Evolutionary conservation across 2,797 vertebrate genomes (phyloP).

Genomic region (Hydrolagus colliei): DNA sequence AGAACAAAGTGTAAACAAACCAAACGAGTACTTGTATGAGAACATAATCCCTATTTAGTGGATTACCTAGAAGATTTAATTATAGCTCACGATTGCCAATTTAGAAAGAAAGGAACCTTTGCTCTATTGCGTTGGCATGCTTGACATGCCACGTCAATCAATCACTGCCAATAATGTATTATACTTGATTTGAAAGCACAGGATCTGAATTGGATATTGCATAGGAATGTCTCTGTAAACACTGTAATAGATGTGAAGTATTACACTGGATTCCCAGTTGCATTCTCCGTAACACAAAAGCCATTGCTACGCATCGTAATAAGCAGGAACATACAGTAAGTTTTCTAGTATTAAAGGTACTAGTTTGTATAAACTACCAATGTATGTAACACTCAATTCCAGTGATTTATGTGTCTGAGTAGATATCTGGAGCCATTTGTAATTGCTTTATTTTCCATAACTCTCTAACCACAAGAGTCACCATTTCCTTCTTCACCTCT

Average conservation of each 20-base stretch:
- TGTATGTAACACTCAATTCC: too few species aligned
- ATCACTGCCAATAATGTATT: background rate
- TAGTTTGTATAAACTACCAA: too few species aligned
- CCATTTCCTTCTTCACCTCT: too few species aligned
- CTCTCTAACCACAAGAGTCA: background rate
- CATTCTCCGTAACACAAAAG: background rate
- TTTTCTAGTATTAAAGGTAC: too few species aligned
- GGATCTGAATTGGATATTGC: slow-evolving; percentile 22
- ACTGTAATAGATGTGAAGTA: background rate
- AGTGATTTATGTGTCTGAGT: too few species aligned
- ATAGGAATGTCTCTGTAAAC: slow-evolving; percentile 13
- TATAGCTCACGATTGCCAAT: slow-evolving; percentile 17
- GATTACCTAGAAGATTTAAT: slow-evolving; percentile 30
- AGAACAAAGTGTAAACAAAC: background rate
- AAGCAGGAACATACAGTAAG: background rate
- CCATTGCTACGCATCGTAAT: background rate
- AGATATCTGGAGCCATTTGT: background rate
- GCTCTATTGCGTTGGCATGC: slow-evolving; percentile 2
- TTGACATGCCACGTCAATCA: slow-evolving; percentile 13
- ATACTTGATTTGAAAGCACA: background rate
- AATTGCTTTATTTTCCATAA: background rate
- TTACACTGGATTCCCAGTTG: background rate
- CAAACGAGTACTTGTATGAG: slow-evolving; percentile 22
- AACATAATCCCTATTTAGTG: slow-evolving; percentile 28
- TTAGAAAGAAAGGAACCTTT: slow-evolving; percentile 17